A percentile compares a stretch with the other conserved stretches of the same genome.
These are phyloP conservation scores for Anastrepha ludens DNA, from an alignment of 1,140 invertebrate species.

Conservation along the genomic window DNA sequence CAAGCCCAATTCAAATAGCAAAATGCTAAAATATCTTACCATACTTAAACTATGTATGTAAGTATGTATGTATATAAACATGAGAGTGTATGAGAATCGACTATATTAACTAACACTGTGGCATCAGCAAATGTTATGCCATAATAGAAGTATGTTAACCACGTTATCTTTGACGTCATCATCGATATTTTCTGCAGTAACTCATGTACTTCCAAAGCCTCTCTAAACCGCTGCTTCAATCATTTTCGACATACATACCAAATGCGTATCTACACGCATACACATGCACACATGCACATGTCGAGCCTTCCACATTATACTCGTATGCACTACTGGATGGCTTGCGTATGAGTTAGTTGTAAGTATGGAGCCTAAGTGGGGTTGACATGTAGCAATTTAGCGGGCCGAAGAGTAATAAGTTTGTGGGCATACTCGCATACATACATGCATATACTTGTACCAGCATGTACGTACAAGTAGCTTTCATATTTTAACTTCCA, in stretches of 20 bases:
- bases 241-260: slow-evolving; percentile 1
- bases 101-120: too few relatives aligned
- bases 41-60: background rate
- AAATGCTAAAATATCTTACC: slow-evolving; percentile 11
- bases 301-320: background rate
- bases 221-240: background rate
- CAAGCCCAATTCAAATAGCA: slow-evolving; percentile 21
- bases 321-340: background rate
- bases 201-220: background rate
- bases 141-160: too few relatives aligned
- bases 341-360: background rate
- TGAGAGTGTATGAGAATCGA: background rate
- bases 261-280: background rate
- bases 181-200: background rate
- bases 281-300: background rate
- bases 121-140: too few relatives aligned
- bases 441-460: background rate
- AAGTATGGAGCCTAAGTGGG: background rate
- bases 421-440: background rate
- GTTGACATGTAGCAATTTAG: background rate
- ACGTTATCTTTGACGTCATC: background rate
- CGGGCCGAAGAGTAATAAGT: background rate
- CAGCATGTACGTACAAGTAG: background rate
- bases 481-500: background rate
- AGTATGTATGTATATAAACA: background rate